phyloP scores from a whole-genome alignment of 2,888 invertebrate genomes.

The Neoscelio sp. region DNA sequence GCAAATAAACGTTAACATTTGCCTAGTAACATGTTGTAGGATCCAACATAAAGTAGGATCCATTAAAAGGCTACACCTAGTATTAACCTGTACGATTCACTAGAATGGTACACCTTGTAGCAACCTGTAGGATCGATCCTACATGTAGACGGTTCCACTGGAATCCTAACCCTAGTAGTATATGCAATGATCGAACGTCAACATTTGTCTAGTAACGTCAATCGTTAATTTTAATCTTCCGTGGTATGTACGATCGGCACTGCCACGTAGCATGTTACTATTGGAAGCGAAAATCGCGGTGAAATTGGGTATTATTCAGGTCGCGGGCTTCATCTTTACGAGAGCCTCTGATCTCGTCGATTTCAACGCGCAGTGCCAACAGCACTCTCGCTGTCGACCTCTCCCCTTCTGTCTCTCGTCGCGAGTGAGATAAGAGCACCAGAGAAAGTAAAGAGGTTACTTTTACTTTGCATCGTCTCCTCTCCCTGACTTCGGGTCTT shows the following conservation, averaged over 20 bases:
- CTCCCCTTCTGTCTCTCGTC: constrained; percentile 33
- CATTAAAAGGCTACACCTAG: no score
- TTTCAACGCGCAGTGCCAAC: constrained; percentile 51
- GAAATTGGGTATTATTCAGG: constrained; percentile 56
- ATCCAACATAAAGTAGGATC: no score
- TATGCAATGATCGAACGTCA: no score
- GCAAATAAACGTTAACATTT: not conserved
- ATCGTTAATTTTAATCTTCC: not conserved
- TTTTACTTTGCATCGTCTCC: constrained; percentile 56
- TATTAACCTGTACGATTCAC: no score
- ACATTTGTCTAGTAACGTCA: constrained; percentile 11
- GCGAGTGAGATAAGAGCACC: constrained; percentile 44
- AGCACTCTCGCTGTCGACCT: constrained; percentile 76
- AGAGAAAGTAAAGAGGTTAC: constrained; percentile 77
- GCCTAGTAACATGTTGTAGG: constrained; percentile 35
- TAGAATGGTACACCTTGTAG: no score
- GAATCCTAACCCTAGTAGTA: no score
- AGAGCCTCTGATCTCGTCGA: constrained; percentile 59
- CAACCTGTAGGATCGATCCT: no score
- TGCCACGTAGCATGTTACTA: constrained; percentile 53
- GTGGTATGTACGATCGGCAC: constrained; percentile 10
- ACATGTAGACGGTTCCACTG: no score
- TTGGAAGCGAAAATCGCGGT: constrained; percentile 48
- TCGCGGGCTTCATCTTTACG: constrained; percentile 60
- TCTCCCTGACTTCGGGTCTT: constrained; percentile 31